These are phyloP conservation scores for Atta cephalotes DNA, from an alignment of 1,140 invertebrate genomes.

Conservation along the genomic window DNA sequence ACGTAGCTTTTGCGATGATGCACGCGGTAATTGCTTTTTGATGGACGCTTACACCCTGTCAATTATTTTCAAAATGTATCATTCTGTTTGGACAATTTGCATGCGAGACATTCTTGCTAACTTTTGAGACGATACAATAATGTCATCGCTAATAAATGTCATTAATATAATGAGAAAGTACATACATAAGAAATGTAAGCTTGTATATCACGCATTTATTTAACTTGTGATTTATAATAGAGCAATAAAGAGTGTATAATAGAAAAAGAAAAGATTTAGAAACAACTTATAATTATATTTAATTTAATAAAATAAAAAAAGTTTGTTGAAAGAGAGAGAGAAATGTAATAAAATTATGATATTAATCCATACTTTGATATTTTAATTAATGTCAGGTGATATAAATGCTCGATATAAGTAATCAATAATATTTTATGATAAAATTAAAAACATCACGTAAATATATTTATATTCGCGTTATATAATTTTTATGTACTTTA, in stretches of 20 bases:
- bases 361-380: neutral
- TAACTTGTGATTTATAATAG: slow-evolving; percentile 5
- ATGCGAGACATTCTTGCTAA: neutral
- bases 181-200: neutral
- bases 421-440: slow-evolving; percentile 12
- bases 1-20: slow-evolving; percentile 3
- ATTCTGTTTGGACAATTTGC: neutral
- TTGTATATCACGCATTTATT: neutral
- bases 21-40: slow-evolving; percentile 48
- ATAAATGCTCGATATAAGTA: neutral
- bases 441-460: neutral
- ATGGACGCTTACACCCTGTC: neutral
- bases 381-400: slow-evolving; percentile 1
- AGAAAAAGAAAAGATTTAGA: neutral
- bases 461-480: neutral
- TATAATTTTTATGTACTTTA: neutral
- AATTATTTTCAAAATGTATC: slow-evolving; percentile 23
- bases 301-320: slow-evolving; percentile 8
- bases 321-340: neutral
- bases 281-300: neutral
- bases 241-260: neutral
- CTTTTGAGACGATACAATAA: neutral
- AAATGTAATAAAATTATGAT: neutral
- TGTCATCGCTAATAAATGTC: neutral
- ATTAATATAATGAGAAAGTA: neutral